phyloP scores from a whole-genome alignment of 2,113 vertebrate species.

The Hyla sarda region DNA sequence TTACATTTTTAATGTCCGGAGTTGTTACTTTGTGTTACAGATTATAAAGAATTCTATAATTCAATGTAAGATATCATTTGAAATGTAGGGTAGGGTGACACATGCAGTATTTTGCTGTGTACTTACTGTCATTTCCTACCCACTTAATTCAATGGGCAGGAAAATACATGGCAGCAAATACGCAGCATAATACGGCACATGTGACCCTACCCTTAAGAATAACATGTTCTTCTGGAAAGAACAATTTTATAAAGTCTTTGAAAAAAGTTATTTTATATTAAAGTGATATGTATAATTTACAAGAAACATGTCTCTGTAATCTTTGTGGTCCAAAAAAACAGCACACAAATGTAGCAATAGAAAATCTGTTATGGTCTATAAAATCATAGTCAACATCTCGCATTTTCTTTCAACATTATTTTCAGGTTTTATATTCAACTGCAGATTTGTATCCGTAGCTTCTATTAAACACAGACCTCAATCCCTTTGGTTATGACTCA shows the following conservation, averaged over 20 bases:
- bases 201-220: neutral
- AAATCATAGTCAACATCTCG: neutral
- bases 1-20: no score
- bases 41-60: neutral
- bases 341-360: neutral
- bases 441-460: neutral
- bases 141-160: no score
- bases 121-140: no score
- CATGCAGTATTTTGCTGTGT: no score
- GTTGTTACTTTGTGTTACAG: neutral
- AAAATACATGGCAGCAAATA: no score
- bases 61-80: neutral
- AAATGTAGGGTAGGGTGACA: neutral
- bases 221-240: neutral
- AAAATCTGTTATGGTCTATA: no score
- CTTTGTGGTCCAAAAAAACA: no score
- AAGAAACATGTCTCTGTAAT: no score
- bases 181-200: no score
- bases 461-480: neutral
- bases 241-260: neutral
- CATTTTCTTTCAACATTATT: neutral
- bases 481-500: neutral
- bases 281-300: neutral
- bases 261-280: neutral
- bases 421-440: neutral